Conservation (phyloP, 2,888 invertebrate species). For the Folsomia manolachei region DNA sequence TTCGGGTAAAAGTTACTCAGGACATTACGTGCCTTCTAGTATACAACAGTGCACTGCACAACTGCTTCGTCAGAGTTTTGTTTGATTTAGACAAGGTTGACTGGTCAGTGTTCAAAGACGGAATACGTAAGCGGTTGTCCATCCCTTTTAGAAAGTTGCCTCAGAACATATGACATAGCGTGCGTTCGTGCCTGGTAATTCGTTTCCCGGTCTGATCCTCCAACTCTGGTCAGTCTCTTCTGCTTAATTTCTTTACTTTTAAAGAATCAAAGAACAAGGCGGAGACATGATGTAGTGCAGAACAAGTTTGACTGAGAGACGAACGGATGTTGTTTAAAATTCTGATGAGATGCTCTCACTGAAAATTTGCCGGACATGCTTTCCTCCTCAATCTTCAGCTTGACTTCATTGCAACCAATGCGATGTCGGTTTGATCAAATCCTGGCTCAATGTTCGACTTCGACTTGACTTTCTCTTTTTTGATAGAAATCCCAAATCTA, state of each 20-base stretch:
- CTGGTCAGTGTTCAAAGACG: neutral
- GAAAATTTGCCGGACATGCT: slow-evolving; percentile 16
- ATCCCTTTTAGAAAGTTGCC: neutral
- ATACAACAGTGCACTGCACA: neutral
- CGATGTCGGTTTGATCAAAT: neutral
- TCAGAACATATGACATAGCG: too few relatives aligned
- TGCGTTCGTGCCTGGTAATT: neutral
- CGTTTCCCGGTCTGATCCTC: neutral
- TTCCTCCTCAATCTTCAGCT: slow-evolving; percentile 12
- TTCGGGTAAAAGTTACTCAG: too few relatives aligned
- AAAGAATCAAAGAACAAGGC: neutral
- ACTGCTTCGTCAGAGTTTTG: neutral
- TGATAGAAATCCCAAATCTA: neutral
- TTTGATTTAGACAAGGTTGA: neutral
- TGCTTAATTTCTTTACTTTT: neutral
- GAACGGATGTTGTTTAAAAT: slow-evolving; percentile 11
- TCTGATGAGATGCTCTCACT: slow-evolving; percentile 16
- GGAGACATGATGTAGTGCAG: too few relatives aligned
- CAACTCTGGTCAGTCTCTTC: neutral
- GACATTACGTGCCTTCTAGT: neutral
- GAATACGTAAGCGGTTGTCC: neutral
- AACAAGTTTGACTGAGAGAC: too few relatives aligned
- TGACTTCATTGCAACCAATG: slow-evolving; percentile 13
- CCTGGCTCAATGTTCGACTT: neutral
- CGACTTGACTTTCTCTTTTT: neutral